Percentiles rank a stretch among this genome's conserved stretches.
These are phyloP conservation scores for Hypanus sabinus DNA, from an alignment of 2,113 vertebrate species.

Conservation along the genomic window DNA sequence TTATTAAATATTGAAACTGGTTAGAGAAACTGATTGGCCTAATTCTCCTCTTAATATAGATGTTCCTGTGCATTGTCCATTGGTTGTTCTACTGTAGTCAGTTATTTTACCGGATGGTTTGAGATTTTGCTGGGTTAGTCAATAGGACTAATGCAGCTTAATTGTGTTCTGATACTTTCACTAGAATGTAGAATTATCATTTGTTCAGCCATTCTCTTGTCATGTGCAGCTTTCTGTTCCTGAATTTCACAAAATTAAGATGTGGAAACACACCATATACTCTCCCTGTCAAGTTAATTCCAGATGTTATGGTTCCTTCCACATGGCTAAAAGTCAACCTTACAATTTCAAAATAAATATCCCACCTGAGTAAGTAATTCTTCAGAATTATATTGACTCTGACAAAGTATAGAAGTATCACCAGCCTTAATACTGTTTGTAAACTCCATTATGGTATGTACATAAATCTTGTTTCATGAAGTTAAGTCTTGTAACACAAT, in stretches of 20 bases:
- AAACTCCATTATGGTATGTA: background rate
- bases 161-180: background rate
- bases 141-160: background rate
- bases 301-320: background rate
- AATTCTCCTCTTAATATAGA: no score
- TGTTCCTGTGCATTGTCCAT: no score
- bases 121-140: background rate
- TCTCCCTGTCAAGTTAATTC: background rate
- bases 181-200: background rate
- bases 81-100: no score
- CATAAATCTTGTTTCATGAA: background rate
- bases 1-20: no score
- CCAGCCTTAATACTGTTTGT: background rate
- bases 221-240: background rate
- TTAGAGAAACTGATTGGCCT: no score
- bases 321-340: background rate
- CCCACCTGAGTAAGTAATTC: background rate
- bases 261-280: background rate
- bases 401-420: background rate
- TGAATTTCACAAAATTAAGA: background rate
- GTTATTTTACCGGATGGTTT: background rate
- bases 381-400: background rate
- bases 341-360: background rate
- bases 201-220: background rate
- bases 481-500: background rate